A percentile compares a stretch with the other conserved stretches of the same genome.
phyloP scores from a whole-genome alignment of 1,140 invertebrate genomes.

The Trialeurodes vaporariorum region DNA sequence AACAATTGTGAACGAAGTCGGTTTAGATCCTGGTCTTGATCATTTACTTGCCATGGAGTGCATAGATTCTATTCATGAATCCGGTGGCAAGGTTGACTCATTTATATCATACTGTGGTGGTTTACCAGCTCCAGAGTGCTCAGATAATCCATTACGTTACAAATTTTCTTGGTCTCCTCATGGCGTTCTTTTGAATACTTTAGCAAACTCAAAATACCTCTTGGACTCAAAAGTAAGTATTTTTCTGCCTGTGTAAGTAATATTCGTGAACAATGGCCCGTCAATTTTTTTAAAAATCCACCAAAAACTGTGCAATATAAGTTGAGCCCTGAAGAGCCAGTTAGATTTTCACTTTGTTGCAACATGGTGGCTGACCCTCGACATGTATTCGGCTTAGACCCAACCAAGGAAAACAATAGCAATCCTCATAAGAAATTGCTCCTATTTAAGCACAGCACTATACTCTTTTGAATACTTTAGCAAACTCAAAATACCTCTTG shows the following conservation, averaged over 20 bases:
- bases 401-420: too few species aligned
- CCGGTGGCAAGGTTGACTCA: conserved; percentile 74
- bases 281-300: too few species aligned
- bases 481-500: conserved; percentile 75
- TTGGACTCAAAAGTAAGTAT: conserved; percentile 59
- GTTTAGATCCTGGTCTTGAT: conserved; percentile 95
- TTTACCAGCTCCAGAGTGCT: conserved; percentile 87
- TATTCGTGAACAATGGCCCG: not conserved
- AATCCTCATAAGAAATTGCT: too few species aligned
- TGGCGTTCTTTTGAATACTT: conserved; percentile 78
- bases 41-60: conserved; percentile 94
- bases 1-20: conserved; percentile 56
- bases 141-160: conserved; percentile 87
- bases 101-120: conserved; percentile 97
- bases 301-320: too few species aligned
- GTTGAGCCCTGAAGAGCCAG: too few species aligned
- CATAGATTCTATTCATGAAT: conserved; percentile 77
- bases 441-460: too few species aligned
- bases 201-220: conserved; percentile 78
- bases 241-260: conserved; percentile 1
- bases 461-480: conserved; percentile 76
- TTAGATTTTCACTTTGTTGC: too few species aligned
- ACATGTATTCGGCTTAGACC: too few species aligned
- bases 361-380: too few species aligned
- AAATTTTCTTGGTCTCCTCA: conserved; percentile 97